Base-by-base conservation (phyloP, 2,797 vertebrate species). In the Takifugu ocellatus region DNA sequence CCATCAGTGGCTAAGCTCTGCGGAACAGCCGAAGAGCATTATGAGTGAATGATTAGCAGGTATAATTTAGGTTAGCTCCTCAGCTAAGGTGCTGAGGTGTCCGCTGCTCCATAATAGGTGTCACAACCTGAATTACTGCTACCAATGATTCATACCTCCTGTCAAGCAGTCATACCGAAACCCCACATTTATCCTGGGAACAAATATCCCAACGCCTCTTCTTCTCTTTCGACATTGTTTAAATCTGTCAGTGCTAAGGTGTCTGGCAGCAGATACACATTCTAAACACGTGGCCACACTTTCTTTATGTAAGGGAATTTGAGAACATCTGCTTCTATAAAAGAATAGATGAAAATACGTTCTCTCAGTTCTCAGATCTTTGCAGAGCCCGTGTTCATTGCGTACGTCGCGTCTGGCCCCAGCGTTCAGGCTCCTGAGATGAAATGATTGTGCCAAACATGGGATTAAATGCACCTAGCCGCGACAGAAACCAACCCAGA, bases 21-120 rank as follows among this genome's bases (percentile, higher is more conserved):
- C 39, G 2, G 51, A 8, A 56, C 10, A 49, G 59, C 61, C 65
- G 53, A 69, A 50, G 66, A 77, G 81, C 70, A 79, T 72, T 58
- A 70, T 65, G 67, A 73, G 72, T 81, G 73, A 85, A 88, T 87
- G 74, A 86, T 87, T 87, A 72, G 77, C 81, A 57, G 57, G 77
- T 75, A 63, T 78, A 71, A 83, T 82, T 72, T 75, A 68, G 63
- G 68, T 74, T 74, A 56, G 76, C 74, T 70, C 72, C 75, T 84
- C 68, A 43, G 75, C 59, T 29, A 59, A 79, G 69, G 66, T 76
- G 81, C 75, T 70, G 72, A 67, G 76, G 77, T 83, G 82, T 81
- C 80, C 79, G 80, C 78, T 81, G 81, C 75, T 62, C 73, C 74
- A 68, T 89, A 84, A 87, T 82, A 75, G 75, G 80, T 86, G 84